These are phyloP conservation scores for Bicyclus anynana DNA, from an alignment of 1,140 invertebrate species.

Conservation along the genomic window DNA sequence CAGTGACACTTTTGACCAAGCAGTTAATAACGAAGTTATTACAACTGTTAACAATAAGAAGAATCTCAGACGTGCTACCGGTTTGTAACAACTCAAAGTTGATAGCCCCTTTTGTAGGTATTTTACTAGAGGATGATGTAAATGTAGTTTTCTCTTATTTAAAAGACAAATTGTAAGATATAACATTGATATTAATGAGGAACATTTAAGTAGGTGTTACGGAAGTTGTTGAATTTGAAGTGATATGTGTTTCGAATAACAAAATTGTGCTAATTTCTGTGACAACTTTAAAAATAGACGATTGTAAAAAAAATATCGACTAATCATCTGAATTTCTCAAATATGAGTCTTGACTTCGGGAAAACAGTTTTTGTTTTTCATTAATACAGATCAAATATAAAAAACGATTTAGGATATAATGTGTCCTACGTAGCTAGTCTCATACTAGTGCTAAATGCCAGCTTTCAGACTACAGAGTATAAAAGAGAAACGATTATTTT, in stretches of 20 bases:
- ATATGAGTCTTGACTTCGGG: too few species aligned
- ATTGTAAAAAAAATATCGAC: too few species aligned
- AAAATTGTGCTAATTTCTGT: too few species aligned
- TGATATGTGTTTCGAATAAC: too few species aligned
- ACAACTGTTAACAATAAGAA: conserved; percentile 4
- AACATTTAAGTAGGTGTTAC: too few species aligned
- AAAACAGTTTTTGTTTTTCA: too few species aligned
- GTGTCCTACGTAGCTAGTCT: conserved; percentile 43
- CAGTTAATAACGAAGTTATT: conserved; percentile 5
- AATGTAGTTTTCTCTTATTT: conserved; percentile 9
- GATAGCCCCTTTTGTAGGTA: conserved; percentile 5
- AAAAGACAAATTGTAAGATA: conserved; percentile 27
- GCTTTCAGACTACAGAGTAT: conserved; percentile 30
- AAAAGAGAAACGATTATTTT: conserved; percentile 14
- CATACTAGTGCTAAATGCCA: conserved; percentile 36
- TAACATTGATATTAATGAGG: conserved; percentile 3
- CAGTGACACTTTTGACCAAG: background rate
- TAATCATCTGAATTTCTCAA: too few species aligned
- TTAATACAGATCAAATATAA: too few species aligned
- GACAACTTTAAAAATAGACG: too few species aligned
- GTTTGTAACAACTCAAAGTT: background rate
- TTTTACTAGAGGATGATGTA: conserved; percentile 1
- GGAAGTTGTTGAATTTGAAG: too few species aligned
- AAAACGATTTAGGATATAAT: conserved; percentile 17
- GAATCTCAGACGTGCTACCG: conserved; percentile 14